phyloP scores from a whole-genome alignment of 1,140 invertebrate genomes.

The Ostrea denselamellosa region DNA sequence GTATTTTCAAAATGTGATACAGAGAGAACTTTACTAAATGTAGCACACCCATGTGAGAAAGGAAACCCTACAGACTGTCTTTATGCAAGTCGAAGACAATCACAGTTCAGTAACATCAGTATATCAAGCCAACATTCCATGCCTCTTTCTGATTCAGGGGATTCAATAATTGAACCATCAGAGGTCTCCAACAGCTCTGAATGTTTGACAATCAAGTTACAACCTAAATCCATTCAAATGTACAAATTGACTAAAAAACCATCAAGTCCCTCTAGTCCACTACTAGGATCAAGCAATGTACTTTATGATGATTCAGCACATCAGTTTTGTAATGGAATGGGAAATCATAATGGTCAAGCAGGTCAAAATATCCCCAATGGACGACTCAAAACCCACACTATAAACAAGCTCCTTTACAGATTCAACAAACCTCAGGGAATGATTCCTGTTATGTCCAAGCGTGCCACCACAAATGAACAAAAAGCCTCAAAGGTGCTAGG shows the following conservation, averaged over 20 bases:
- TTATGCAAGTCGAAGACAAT: neutral
- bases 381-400: neutral
- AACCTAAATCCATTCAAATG: conserved; percentile 64
- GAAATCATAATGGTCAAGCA: neutral
- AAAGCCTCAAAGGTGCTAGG: conserved; percentile 78
- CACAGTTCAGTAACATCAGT: conserved; percentile 3
- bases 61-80: neutral
- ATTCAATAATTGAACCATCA: conserved; percentile 53
- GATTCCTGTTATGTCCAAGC: conserved; percentile 69
- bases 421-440: conserved; percentile 56
- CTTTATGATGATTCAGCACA: neutral
- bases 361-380: neutral
- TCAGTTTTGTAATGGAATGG: neutral
- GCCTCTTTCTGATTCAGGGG: conserved; percentile 40
- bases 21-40: conserved; percentile 13
- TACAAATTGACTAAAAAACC: conserved; percentile 53
- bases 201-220: conserved; percentile 66
- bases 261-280: neutral
- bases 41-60: neutral
- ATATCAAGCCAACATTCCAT: conserved; percentile 13
- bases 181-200: conserved; percentile 63
- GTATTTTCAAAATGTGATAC: conserved; percentile 16
- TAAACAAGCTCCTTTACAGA: conserved; percentile 43
- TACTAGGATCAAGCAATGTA: neutral
- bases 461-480: conserved; percentile 74